Percentiles rank a stretch among this genome's conserved stretches.
phyloP scores from a whole-genome alignment of 2,888 invertebrate species.

The Macrostomum cliftonense region DNA sequence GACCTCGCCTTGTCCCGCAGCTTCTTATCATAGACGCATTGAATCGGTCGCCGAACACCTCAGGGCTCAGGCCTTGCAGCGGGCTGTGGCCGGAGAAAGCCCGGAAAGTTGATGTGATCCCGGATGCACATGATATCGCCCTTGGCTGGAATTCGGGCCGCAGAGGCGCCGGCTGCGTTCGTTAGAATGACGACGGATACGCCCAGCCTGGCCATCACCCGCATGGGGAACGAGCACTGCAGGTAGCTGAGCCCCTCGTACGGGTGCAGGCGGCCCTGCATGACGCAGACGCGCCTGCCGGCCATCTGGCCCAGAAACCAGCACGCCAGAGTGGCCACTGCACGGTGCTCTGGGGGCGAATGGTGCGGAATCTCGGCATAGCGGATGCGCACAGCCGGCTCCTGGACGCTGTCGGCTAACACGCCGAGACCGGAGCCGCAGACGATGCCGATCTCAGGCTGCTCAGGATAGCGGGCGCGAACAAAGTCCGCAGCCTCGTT shows the following conservation, averaged over 20 bases:
- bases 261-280: slow-evolving; percentile 74
- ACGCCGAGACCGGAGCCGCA: slow-evolving; percentile 84
- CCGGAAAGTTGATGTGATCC: slow-evolving; percentile 91
- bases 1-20: slow-evolving; percentile 37
- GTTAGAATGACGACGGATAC: slow-evolving; percentile 71
- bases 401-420: slow-evolving; percentile 55
- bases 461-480: slow-evolving; percentile 43
- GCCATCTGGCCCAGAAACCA: slow-evolving; percentile 70
- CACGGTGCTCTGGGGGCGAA: slow-evolving; percentile 50
- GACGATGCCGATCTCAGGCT: slow-evolving; percentile 71
- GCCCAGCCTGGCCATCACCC: slow-evolving; percentile 86
- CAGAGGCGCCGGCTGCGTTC: slow-evolving; percentile 86
- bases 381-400: slow-evolving; percentile 38
- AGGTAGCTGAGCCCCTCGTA: slow-evolving; percentile 67
- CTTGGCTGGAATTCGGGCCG: slow-evolving; percentile 58
- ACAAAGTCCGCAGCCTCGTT: slow-evolving; percentile 50
- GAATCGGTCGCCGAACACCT: slow-evolving; percentile 66
- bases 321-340: slow-evolving; percentile 47
- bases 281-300: slow-evolving; percentile 66
- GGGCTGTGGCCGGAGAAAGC: slow-evolving; percentile 84
- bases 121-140: slow-evolving; percentile 92
- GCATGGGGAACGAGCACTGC: slow-evolving; percentile 72
- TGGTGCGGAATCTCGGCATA: slow-evolving; percentile 48
- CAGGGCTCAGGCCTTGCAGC: slow-evolving; percentile 39
- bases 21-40: slow-evolving; percentile 59